Percentiles rank a stretch among this genome's conserved stretches.
Conservation (phyloP, 2,113 vertebrate species). For the Campylorhamphus procurvoides region DNA sequence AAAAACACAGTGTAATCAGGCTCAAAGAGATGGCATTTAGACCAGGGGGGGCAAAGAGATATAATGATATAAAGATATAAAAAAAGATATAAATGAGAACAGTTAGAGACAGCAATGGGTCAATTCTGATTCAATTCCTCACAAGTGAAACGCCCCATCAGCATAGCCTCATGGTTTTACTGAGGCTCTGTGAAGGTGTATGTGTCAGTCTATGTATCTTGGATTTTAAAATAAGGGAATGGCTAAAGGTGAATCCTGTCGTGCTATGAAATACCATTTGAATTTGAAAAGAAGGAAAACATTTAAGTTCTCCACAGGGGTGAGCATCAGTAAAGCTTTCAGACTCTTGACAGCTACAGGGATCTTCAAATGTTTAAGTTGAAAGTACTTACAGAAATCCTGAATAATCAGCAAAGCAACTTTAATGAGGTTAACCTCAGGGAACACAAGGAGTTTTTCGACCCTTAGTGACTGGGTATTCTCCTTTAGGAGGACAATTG, state of each 20-base stretch:
- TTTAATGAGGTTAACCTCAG: constrained; percentile 20
- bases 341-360: constrained; percentile 41
- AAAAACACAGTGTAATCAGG: background rate
- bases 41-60: background rate
- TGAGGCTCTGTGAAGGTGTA: background rate
- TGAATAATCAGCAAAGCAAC: constrained; percentile 34
- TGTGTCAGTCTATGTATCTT: background rate
- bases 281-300: constrained; percentile 45
- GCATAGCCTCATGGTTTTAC: background rate
- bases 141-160: background rate
- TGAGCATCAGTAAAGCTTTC: constrained; percentile 27
- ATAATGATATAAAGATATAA: too few species aligned
- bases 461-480: background rate
- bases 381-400: constrained; percentile 17
- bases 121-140: background rate
- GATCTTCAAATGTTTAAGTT: constrained; percentile 43
- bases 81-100: background rate
- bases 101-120: background rate
- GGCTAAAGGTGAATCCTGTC: background rate
- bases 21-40: background rate
- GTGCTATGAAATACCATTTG: background rate
- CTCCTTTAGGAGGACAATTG: background rate
- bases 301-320: constrained; percentile 31
- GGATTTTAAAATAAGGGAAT: constrained; percentile 16
- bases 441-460: background rate